Conservation (phyloP, 2,888 invertebrate genomes). For the Acanthosoma haemorrhoidale region DNA sequence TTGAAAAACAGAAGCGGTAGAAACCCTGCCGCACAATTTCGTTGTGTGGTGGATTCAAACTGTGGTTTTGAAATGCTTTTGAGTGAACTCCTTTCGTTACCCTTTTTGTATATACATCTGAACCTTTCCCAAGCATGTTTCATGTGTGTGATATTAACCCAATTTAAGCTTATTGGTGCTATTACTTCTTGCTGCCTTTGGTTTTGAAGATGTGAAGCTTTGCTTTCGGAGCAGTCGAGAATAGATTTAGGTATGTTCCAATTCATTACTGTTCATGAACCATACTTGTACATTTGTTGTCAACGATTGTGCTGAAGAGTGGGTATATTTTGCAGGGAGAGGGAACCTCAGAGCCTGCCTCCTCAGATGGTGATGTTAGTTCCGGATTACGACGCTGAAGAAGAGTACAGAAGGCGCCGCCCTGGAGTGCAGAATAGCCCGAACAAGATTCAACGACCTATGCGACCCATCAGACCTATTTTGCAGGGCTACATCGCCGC, state of each 20-base stretch:
- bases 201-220: neutral
- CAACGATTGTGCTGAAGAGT: too few relatives aligned
- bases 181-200: neutral
- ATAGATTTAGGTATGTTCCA: too few relatives aligned
- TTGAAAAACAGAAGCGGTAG: too few relatives aligned
- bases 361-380: constrained; percentile 39
- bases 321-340: too few relatives aligned
- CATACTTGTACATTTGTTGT: too few relatives aligned
- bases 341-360: neutral
- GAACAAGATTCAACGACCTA: neutral
- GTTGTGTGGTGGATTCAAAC: too few relatives aligned
- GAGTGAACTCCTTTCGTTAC: too few relatives aligned
- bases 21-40: too few relatives aligned
- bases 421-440: too few relatives aligned
- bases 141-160: neutral
- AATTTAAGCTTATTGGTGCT: neutral
- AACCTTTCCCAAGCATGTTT: neutral
- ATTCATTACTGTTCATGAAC: too few relatives aligned
- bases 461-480: neutral
- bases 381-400: constrained; percentile 38
- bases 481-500: neutral
- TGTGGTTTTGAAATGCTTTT: too few relatives aligned
- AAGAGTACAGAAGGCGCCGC: constrained; percentile 12
- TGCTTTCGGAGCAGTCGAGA: too few relatives aligned
- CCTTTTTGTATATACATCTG: neutral